These are phyloP conservation scores for Amphipoea oculea DNA, from an alignment of 2,888 invertebrate genomes.

Conservation along the genomic window DNA sequence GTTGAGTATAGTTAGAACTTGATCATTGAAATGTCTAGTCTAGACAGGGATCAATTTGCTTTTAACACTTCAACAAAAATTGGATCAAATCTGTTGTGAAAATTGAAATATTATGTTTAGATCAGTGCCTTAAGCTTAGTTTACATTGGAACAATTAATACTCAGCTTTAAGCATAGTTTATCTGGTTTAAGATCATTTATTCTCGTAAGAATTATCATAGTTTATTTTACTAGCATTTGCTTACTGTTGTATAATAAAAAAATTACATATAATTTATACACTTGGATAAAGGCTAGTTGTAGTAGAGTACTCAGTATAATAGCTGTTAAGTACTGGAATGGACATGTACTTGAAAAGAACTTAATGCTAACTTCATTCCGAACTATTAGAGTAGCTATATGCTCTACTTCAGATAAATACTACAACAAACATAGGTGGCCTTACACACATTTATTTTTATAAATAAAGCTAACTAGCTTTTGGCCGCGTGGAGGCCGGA, in stretches of 20 bases:
- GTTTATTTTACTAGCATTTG: neutral
- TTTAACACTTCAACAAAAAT: slow-evolving; percentile 12
- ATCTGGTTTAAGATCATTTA: no score
- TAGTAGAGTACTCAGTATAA: neutral
- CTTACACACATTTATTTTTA: neutral
- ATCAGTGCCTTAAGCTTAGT: neutral
- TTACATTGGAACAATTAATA: neutral
- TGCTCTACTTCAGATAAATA: slow-evolving; percentile 2
- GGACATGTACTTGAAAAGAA: neutral
- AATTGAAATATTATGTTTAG: neutral
- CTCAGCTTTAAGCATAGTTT: neutral
- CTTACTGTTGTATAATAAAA: neutral
- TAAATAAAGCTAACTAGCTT: neutral
- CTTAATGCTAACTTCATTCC: neutral
- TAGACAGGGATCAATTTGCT: neutral
- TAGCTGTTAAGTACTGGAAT: neutral
- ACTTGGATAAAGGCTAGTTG: neutral
- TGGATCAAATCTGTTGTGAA: neutral
- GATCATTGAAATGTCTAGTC: slow-evolving; percentile 8
- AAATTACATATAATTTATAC: no score
- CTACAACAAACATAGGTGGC: neutral
- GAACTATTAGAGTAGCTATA: neutral
- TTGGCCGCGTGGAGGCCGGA: neutral
- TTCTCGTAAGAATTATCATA: neutral
- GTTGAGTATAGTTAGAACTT: slow-evolving; percentile 15